These are phyloP conservation scores for Dolichoris vasculosae DNA, from an alignment of 1,140 invertebrate species.

Conservation along the genomic window DNA sequence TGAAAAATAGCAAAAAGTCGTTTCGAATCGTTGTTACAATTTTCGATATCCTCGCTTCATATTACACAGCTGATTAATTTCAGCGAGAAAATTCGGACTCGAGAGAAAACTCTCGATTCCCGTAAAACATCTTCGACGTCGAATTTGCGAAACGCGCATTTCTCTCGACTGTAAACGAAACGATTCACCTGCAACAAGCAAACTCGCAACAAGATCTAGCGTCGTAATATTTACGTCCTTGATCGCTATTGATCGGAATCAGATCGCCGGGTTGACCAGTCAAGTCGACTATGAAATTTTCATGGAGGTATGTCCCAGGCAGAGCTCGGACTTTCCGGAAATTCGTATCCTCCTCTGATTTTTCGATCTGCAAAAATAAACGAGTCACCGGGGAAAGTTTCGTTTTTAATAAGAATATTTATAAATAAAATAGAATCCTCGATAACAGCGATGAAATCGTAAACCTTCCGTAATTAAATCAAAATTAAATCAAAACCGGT, in stretches of 20 bases:
- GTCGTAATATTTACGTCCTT: slow-evolving; percentile 65
- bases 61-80: background rate
- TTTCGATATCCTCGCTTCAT: background rate
- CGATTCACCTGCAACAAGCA: slow-evolving; percentile 36
- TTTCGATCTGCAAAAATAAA: background rate
- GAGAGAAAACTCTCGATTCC: background rate
- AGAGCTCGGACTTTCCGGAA: slow-evolving; percentile 29
- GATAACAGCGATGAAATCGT: no score
- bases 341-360: background rate
- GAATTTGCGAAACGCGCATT: background rate
- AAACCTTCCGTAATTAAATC: no score
- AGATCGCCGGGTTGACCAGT: slow-evolving; percentile 75
- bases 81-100: background rate
- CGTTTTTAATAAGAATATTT: no score
- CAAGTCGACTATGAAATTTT: slow-evolving; percentile 79
- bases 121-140: background rate
- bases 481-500: no score
- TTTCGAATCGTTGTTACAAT: background rate
- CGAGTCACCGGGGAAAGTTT: background rate
- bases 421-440: no score
- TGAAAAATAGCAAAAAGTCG: background rate
- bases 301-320: slow-evolving; percentile 76
- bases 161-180: background rate
- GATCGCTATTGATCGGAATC: slow-evolving; percentile 70
- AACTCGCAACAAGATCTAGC: background rate